Evolutionary conservation across 2,797 vertebrate species (phyloP).

Genomic region (Paratrypauchen microcephalus): DNA sequence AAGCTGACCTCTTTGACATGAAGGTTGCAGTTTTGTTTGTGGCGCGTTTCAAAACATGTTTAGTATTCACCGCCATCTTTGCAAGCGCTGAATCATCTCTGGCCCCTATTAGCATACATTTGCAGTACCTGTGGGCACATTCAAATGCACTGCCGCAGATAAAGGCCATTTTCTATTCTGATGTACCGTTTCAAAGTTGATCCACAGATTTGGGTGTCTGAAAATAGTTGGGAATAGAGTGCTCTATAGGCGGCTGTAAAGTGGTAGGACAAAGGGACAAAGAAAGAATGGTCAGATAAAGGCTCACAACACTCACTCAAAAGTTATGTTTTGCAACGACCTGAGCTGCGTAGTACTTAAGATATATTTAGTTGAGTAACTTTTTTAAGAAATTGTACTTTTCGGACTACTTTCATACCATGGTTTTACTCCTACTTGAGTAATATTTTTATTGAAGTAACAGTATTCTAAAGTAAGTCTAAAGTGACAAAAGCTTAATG

Average conservation of each 20-base stretch:
- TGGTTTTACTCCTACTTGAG: too few relatives aligned
- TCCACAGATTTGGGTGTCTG: conserved; percentile 32
- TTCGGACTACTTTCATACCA: too few relatives aligned
- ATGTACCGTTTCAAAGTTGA: conserved; percentile 59
- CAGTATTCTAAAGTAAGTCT: too few relatives aligned
- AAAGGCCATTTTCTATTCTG: conserved; percentile 59
- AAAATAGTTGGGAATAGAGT: conserved; percentile 31
- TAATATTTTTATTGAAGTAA: too few relatives aligned
- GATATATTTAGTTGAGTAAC: too few relatives aligned
- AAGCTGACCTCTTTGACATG: conserved; percentile 30
- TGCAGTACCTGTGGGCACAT: conserved; percentile 43
- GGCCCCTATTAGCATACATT: conserved; percentile 52
- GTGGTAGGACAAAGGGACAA: neutral
- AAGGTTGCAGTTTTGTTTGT: conserved; percentile 55
- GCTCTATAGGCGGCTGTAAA: neutral
- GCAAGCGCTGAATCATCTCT: conserved; percentile 24
- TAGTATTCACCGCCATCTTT: conserved; percentile 54
- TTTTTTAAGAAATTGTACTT: too few relatives aligned
- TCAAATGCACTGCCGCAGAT: conserved; percentile 40
- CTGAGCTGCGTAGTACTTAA: too few relatives aligned
- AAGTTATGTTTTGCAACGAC: too few relatives aligned
- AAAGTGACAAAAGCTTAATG: too few relatives aligned
- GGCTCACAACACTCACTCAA: too few relatives aligned
- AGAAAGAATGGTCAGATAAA: too few relatives aligned
- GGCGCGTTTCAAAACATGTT: conserved; percentile 31